phyloP scores from a whole-genome alignment of 2,113 vertebrate genomes.

The Hassar affinis region DNA sequence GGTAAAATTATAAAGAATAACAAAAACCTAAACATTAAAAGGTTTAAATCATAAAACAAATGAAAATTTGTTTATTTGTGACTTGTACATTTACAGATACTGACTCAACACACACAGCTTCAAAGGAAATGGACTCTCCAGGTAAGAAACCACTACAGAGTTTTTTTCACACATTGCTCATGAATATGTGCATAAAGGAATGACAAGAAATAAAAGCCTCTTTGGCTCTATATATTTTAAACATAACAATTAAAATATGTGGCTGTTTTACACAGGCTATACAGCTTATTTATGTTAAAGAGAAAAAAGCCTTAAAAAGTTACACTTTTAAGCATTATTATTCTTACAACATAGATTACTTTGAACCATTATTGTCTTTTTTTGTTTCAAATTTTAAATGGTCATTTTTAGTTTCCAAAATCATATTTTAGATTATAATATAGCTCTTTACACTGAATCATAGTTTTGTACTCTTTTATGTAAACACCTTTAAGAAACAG shows the following conservation, averaged over 20 bases:
- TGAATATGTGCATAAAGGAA: neutral
- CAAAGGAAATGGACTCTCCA: slow-evolving; percentile 10
- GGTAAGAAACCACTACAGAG: neutral
- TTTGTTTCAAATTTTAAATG: neutral
- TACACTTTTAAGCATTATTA: too few relatives aligned
- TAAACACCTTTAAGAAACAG: neutral
- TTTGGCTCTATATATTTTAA: neutral
- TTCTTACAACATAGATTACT: neutral
- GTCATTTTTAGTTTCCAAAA: neutral
- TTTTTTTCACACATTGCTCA: too few relatives aligned
- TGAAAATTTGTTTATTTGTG: neutral
- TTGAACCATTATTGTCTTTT: neutral
- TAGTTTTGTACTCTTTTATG: neutral
- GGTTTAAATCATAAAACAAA: neutral
- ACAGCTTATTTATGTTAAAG: neutral
- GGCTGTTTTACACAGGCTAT: neutral
- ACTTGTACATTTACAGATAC: neutral
- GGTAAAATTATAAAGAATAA: neutral
- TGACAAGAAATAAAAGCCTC: neutral
- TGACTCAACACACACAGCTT: neutral
- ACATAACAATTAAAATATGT: neutral
- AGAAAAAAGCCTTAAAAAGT: neutral
- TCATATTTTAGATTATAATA: neutral
- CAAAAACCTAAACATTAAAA: neutral
- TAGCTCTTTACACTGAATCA: neutral